Conservation (phyloP, 2,888 invertebrate species). For the Agrilus cyanescens region DNA sequence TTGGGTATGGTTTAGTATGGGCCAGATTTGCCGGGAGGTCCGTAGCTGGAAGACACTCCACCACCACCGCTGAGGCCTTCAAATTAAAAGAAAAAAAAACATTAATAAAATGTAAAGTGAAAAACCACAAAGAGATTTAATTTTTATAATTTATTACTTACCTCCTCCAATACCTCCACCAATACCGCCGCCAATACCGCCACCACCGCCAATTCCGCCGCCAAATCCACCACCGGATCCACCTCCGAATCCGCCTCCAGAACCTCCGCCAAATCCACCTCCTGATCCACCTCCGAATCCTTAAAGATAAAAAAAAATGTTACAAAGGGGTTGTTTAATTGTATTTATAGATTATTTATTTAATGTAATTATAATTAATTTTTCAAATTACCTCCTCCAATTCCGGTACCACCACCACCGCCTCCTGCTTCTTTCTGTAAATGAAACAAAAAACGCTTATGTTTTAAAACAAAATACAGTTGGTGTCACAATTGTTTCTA, state of each 20-base stretch:
- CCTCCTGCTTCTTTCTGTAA: conserved; percentile 9
- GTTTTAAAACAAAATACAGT: conserved; percentile 3
- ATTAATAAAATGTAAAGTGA: too few species aligned
- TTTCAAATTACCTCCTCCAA: conserved; percentile 9
- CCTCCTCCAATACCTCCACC: conserved; percentile 36
- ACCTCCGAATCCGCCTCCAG: conserved; percentile 13
- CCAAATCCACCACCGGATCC: conserved; percentile 15
- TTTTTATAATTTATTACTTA: too few species aligned
- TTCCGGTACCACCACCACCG: conserved; percentile 13
- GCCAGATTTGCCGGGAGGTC: conserved; percentile 36
- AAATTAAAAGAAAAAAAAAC: not conserved
- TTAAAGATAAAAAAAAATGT: conserved; percentile 5
- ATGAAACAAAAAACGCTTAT: not conserved
- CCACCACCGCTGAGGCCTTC: conserved; percentile 6
- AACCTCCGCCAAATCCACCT: conserved; percentile 31
- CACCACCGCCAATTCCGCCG: conserved; percentile 23
- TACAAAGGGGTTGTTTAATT: too few species aligned
- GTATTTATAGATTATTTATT: too few species aligned
- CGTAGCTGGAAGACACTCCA: conserved; percentile 32
- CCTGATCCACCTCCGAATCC: conserved; percentile 20
- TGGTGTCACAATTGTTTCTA: conserved; percentile 4
- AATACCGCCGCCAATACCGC: conserved; percentile 30
- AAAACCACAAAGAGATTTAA: too few species aligned
- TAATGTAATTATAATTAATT: not conserved
- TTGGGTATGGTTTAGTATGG: conserved; percentile 30